phyloP scores from a whole-genome alignment of 1,140 invertebrate genomes.

The Pogonomyrmex barbatus region DNA sequence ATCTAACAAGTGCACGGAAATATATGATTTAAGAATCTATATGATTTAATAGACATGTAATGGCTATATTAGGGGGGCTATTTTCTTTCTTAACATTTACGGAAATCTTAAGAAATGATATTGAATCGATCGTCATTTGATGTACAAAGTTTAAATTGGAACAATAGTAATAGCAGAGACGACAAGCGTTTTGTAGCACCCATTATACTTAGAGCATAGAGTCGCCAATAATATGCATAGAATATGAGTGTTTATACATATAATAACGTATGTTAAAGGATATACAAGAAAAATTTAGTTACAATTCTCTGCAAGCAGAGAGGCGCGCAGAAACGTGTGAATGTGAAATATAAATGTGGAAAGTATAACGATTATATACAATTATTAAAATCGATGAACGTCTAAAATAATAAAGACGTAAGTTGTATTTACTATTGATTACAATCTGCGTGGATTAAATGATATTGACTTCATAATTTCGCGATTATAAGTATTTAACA shows the following conservation, averaged over 20 bases:
- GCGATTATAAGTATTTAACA: slow-evolving; percentile 28
- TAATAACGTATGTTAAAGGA: slow-evolving; percentile 46
- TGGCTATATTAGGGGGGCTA: slow-evolving; percentile 24
- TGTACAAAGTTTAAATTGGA: slow-evolving; percentile 15
- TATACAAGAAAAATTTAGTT: slow-evolving; percentile 40
- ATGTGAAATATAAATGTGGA: neutral
- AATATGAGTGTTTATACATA: neutral
- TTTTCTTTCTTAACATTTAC: slow-evolving; percentile 41
- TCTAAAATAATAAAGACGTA: neutral
- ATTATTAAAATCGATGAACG: slow-evolving; percentile 21
- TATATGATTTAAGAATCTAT: slow-evolving; percentile 23
- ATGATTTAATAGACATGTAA: slow-evolving; percentile 16
- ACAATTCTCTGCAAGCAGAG: slow-evolving; percentile 29
- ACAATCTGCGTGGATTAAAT: neutral
- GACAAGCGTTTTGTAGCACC: slow-evolving; percentile 9
- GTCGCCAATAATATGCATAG: slow-evolving; percentile 14
- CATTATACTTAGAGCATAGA: slow-evolving; percentile 9
- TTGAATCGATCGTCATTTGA: slow-evolving; percentile 30
- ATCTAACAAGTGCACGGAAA: slow-evolving; percentile 51
- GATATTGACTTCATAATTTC: slow-evolving; percentile 12
- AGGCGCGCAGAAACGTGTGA: slow-evolving; percentile 18
- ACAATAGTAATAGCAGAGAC: neutral
- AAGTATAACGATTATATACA: slow-evolving; percentile 28
- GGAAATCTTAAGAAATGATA: slow-evolving; percentile 62
- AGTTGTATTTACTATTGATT: neutral